Conservation (phyloP, 2,797 vertebrate species). For the Acridotheres tristis region DNA sequence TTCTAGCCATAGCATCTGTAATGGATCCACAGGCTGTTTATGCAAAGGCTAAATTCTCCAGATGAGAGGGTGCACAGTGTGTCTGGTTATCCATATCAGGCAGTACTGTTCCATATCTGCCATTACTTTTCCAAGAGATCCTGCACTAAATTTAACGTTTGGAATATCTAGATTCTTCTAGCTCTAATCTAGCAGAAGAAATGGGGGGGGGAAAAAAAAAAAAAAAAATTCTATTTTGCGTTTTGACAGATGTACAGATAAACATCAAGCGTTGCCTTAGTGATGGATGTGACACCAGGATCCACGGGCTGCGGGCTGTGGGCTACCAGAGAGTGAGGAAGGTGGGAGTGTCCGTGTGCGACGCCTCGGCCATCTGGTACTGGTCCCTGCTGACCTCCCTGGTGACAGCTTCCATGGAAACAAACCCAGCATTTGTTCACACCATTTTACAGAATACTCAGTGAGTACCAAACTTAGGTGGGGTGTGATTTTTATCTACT, state of each 20-base stretch:
- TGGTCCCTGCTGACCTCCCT: constrained; percentile 95
- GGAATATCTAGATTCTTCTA: background rate
- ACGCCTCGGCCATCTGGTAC: constrained; percentile 98
- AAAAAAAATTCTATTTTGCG: background rate
- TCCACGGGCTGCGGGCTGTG: constrained; percentile 92
- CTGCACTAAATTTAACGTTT: background rate
- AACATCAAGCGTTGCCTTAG: constrained; percentile 98
- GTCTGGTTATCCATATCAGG: background rate
- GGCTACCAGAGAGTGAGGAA: constrained; percentile 94
- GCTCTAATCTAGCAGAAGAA: background rate
- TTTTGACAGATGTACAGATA: constrained; percentile 91
- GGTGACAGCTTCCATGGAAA: constrained; percentile 97
- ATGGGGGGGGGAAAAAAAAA: background rate
- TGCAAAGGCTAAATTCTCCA: background rate
- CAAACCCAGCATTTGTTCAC: constrained; percentile 91
- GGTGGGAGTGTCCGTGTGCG: constrained; percentile 91
- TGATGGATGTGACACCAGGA: constrained; percentile 95
- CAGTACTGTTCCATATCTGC: background rate
- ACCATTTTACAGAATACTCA: constrained; percentile 94
- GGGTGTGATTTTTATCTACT: background rate
- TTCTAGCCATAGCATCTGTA: background rate
- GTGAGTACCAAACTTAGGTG: constrained; percentile 75
- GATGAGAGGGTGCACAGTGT: background rate
- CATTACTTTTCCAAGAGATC: background rate
- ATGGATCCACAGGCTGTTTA: background rate